These are phyloP conservation scores for Crioceris asparagi DNA, from an alignment of 2,888 invertebrate genomes.

Conservation along the genomic window DNA sequence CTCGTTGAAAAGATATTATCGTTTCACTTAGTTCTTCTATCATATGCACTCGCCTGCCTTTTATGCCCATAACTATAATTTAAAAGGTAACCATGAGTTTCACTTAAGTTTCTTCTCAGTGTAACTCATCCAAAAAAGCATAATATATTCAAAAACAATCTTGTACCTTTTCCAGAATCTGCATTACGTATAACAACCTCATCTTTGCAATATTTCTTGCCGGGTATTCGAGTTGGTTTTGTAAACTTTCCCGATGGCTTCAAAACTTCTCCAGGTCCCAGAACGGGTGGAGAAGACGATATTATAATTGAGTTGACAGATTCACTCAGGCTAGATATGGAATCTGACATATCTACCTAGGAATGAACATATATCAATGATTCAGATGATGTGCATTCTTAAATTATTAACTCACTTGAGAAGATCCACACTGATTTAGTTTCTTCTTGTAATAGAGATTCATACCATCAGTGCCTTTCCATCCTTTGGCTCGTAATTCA, in stretches of 20 bases:
- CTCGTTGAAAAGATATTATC: slow-evolving; percentile 98
- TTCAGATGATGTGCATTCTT: no score
- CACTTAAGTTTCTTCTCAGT: neutral
- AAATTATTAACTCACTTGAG: slow-evolving; percentile 23
- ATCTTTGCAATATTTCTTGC: slow-evolving; percentile 89
- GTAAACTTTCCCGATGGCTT: slow-evolving; percentile 81
- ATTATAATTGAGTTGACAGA: slow-evolving; percentile 42
- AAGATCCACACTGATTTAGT: slow-evolving; percentile 28
- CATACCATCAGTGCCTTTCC: slow-evolving; percentile 78
- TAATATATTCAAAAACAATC: neutral
- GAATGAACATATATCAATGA: slow-evolving; percentile 5
- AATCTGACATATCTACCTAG: slow-evolving; percentile 33
- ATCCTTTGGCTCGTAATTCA: slow-evolving; percentile 83
- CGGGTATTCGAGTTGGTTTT: slow-evolving; percentile 81
- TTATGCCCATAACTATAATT: slow-evolving; percentile 94
- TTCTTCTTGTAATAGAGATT: slow-evolving; percentile 70
- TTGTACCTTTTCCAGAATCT: slow-evolving; percentile 87
- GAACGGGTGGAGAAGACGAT: slow-evolving; percentile 45
- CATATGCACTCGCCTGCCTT: slow-evolving; percentile 95
- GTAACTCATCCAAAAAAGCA: no score
- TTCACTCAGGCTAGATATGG: slow-evolving; percentile 38
- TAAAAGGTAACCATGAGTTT: slow-evolving; percentile 23
- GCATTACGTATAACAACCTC: slow-evolving; percentile 88
- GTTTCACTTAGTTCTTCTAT: slow-evolving; percentile 98
- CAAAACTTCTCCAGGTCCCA: slow-evolving; percentile 74